These are phyloP conservation scores for Hestina assimilis DNA, from an alignment of 1,140 invertebrate genomes.

Conservation along the genomic window DNA sequence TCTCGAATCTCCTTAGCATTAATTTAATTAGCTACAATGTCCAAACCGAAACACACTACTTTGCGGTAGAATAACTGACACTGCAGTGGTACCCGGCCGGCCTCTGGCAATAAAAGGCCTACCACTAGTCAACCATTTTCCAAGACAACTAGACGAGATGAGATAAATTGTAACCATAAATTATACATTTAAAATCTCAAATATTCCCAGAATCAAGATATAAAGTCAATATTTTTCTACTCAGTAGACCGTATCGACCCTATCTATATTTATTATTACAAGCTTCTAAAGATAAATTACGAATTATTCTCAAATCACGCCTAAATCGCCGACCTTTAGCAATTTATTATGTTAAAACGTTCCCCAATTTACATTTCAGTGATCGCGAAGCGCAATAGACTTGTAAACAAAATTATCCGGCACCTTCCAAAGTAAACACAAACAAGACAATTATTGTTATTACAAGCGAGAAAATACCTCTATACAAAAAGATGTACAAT, in stretches of 20 bases:
- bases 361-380: conserved; percentile 25
- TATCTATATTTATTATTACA: background rate
- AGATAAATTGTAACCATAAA: too few relatives aligned
- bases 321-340: conserved; percentile 7
- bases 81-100: too few relatives aligned
- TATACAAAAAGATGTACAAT: conserved; percentile 13
- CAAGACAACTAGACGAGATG: too few relatives aligned
- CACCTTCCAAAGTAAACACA: conserved; percentile 28
- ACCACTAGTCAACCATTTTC: too few relatives aligned
- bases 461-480: conserved; percentile 13
- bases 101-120: too few relatives aligned
- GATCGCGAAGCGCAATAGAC: conserved; percentile 22
- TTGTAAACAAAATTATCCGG: conserved; percentile 27
- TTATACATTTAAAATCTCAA: too few relatives aligned
- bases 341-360: conserved; percentile 20
- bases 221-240: too few relatives aligned
- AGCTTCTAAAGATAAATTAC: background rate
- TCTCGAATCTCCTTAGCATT: too few relatives aligned
- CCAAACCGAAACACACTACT: too few relatives aligned
- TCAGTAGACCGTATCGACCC: background rate
- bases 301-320: background rate
- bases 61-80: too few relatives aligned
- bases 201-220: too few relatives aligned
- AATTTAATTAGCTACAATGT: too few relatives aligned
- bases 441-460: conserved; percentile 25